Base-by-base conservation (phyloP, 2,888 invertebrate genomes). In the Drosophila villosipedis region DNA sequence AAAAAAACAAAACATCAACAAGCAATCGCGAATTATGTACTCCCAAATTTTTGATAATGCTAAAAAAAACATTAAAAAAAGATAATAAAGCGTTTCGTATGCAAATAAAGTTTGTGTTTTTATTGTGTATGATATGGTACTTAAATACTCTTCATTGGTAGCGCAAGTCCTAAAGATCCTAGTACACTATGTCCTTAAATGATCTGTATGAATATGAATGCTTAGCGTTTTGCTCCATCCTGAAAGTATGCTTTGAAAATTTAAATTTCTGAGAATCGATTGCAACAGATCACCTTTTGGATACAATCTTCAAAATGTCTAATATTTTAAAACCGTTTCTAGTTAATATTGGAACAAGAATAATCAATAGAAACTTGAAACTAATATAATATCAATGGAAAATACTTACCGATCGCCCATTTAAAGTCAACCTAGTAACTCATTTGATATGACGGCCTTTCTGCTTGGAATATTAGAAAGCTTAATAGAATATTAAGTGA, bases 41-140 rank as follows among this genome's bases (percentile, higher is more conserved):
- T 69, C 82, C 66, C 57, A 66, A 68, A 63, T 33, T 70, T 80
- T 78, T 82, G 57, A 78, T 73, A 78, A 57, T 69, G 66, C 62
- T 64, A 70, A 68, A 41, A 57, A 61, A 70, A 62, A 67, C 53
- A 28, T 63, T 41, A 81, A 65, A 47, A 58, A 65, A 73, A 60
- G 70, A 64, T 43, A 78, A 80, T 82, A 80, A 82, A 80, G 58
- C 69, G 57, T 74, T 79, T 80, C 53, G 55, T 73, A 78, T 66
- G 57, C 43, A 49, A 52, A n/a, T 22, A 30, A 16, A 31, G 10
- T 35, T 0, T n/a, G 52, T 43, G 12, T 41, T 58, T 30, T 31
- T n/a, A 14, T 16, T 47, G 7, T 16, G 2, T 4, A 47, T 7
- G 22, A 4, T 47, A 25, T 25, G 16, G 16, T 16, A 47, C 16